Conservation (phyloP, 2,888 invertebrate species). For the Drosophila formosana region DNA sequence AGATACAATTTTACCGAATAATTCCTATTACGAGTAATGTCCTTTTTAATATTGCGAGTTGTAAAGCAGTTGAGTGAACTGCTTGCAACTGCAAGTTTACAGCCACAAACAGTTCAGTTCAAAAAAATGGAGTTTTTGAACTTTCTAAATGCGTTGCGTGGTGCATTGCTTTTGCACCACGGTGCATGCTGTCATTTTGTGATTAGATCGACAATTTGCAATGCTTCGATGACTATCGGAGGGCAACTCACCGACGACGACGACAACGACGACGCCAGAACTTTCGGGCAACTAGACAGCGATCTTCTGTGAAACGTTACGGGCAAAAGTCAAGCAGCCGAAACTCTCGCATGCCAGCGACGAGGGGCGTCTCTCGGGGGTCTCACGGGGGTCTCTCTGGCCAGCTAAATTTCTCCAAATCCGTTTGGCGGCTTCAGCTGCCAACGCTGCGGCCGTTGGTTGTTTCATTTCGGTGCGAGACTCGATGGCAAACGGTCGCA, state of each 20-base stretch:
- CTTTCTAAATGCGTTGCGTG: constrained; percentile 1
- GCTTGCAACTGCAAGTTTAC: not conserved
- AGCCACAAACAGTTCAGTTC: not conserved
- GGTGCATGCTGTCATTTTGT: constrained; percentile 43
- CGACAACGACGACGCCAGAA: constrained; percentile 39
- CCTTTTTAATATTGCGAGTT: too few species aligned
- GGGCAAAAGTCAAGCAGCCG: constrained; percentile 70
- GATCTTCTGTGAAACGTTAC: constrained; percentile 78
- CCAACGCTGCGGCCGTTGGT: constrained; percentile 35
- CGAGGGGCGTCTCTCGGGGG: constrained; percentile 1
- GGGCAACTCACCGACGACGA: constrained; percentile 49
- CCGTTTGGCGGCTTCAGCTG: constrained; percentile 21
- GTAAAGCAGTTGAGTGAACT: not conserved
- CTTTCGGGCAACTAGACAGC: constrained; percentile 27
- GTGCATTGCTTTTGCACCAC: constrained; percentile 21
- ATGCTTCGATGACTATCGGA: constrained; percentile 80
- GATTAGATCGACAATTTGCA: constrained; percentile 81
- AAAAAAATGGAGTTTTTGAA: not conserved
- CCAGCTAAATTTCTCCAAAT: constrained; percentile 53
- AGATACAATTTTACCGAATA: too few species aligned
- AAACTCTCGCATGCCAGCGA: constrained; percentile 35
- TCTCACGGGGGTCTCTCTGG: constrained; percentile 1
- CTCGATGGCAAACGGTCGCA: constrained; percentile 67
- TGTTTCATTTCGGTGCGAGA: constrained; percentile 72
- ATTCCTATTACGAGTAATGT: too few species aligned